Base-by-base conservation (phyloP, 1,140 invertebrate genomes). In the Liolophura sinensis region DNA sequence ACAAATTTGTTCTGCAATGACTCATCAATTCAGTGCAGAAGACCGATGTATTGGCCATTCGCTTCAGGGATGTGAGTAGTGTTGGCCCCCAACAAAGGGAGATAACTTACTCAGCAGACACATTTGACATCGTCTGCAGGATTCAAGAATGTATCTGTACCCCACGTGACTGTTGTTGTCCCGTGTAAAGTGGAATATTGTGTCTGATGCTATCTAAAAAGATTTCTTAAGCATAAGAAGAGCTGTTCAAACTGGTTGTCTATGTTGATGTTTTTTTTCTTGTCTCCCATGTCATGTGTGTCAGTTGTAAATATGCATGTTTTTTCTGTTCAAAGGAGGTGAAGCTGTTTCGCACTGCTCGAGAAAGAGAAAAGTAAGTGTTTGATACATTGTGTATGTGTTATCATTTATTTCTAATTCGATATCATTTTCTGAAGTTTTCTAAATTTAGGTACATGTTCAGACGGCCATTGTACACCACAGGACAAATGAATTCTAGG, bases 281-380 rank as follows among this genome's bases (percentile, higher is more conserved):
- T 3, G 18, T 54, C 51, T 54, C 7, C 3, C 18, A 20, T 54
- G n/a, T 20, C 22, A 20, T 20, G 22, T 54, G 18, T 54, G 22
- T n/a, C 51, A 54, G n/a, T 24, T 54, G 51, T 24, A 58, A 58
- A 58, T 58, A 58, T 22, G 24, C 27, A 27, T 15, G 25, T 50
- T 24, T 51, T 61, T 65, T 57, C 57, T 69, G 56, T 70, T 77
- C 70, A 40, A 64, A 84, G 77, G 82, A 98, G 87, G 93, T 98
- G 0, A 97, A 96, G 82, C 85, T 98, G 0, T 96, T 93, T 77
- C 91, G 93, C 82, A 97, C 95, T 89, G 92, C 95, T 11, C 88
- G 95, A 73, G 96, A 98, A 86, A 89, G 96, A 78, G 96, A 98
- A 87, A 97, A 95, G 88, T 94, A 88, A 86, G 88, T 82, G 56